Evolutionary conservation across 1,140 invertebrate genomes (phyloP).

Genomic region (Glossosoma conforme): DNA sequence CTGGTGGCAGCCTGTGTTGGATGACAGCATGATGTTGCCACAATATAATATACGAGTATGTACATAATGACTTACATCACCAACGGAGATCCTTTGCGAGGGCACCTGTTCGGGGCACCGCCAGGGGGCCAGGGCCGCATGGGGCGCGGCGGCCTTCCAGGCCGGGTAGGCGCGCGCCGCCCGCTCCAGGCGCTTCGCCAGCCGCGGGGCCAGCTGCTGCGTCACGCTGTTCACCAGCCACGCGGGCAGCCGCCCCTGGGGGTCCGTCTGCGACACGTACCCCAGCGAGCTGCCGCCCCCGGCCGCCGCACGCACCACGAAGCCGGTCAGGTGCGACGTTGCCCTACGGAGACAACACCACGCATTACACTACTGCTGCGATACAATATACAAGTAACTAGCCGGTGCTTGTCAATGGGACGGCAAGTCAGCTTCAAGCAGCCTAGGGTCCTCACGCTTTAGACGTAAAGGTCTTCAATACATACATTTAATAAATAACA

Average conservation of each 20-base stretch:
- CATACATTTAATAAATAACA: too few relatives aligned
- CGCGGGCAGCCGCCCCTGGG: conserved; percentile 78
- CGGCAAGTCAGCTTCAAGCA: too few relatives aligned
- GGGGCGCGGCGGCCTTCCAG: conserved; percentile 71
- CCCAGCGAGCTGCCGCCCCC: conserved; percentile 65
- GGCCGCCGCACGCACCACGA: conserved; percentile 45
- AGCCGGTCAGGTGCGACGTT: conserved; percentile 65
- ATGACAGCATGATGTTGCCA: too few relatives aligned
- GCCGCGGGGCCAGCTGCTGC: conserved; percentile 78
- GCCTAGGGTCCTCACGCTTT: too few relatives aligned
- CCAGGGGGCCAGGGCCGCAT: conserved; percentile 80
- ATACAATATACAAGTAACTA: too few relatives aligned
- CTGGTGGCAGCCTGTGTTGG: too few relatives aligned
- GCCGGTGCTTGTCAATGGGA: too few relatives aligned
- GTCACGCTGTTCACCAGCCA: conserved; percentile 89
- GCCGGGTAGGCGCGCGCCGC: conserved; percentile 69
- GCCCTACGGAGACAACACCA: too few relatives aligned
- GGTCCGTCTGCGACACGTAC: conserved; percentile 85
- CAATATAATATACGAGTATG: too few relatives aligned
- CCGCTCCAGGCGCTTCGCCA: conserved; percentile 76
- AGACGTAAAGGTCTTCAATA: too few relatives aligned
- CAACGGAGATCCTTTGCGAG: conserved; percentile 59
- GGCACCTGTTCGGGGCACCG: conserved; percentile 76
- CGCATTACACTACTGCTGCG: too few relatives aligned
- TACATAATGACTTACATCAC: conserved; percentile 62